These are phyloP conservation scores for Theodoxus fluviatilis DNA, from an alignment of 2,888 invertebrate species.

Conservation along the genomic window DNA sequence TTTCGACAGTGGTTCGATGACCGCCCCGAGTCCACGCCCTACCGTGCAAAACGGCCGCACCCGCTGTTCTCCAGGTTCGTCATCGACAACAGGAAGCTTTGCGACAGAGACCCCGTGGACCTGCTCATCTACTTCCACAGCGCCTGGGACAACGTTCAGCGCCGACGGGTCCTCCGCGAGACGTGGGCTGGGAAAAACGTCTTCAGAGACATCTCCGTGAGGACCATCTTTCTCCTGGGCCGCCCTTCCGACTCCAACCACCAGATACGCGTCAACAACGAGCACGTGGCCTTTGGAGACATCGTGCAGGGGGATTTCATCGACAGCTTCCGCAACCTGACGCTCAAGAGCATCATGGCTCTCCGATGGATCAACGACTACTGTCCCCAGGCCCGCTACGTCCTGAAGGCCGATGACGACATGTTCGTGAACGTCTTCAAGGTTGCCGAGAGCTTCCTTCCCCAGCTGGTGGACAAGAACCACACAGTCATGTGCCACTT, in stretches of 20 bases:
- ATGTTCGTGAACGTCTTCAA: slow-evolving; percentile 51
- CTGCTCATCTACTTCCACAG: slow-evolving; percentile 49
- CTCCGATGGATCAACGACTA: slow-evolving; percentile 48
- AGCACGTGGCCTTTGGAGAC: slow-evolving; percentile 44
- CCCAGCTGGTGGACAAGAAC: slow-evolving; percentile 32
- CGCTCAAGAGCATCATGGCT: slow-evolving; percentile 51
- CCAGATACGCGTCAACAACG: slow-evolving; percentile 45
- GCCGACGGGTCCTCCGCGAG: slow-evolving; percentile 44
- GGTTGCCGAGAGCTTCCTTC: slow-evolving; percentile 39
- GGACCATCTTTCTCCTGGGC: slow-evolving; percentile 50
- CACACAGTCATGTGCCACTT: slow-evolving; percentile 42
- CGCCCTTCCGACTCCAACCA: slow-evolving; percentile 31
- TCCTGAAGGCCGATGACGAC: slow-evolving; percentile 55
- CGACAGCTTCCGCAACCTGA: slow-evolving; percentile 51
- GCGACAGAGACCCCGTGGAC: slow-evolving; percentile 36
- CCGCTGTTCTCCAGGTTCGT: slow-evolving; percentile 41
- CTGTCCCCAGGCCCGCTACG: slow-evolving; percentile 42
- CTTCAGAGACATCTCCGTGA: slow-evolving; percentile 36
- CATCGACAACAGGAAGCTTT: slow-evolving; percentile 45
- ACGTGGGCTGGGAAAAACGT: slow-evolving; percentile 48
- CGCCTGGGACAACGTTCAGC: slow-evolving; percentile 41
- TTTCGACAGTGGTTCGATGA: too few relatives aligned
- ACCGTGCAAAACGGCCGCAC: too few relatives aligned
- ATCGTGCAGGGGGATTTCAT: slow-evolving; percentile 53
- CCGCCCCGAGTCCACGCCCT: too few relatives aligned